A percentile compares a stretch with the other conserved stretches of the same genome.
phyloP scores from a whole-genome alignment of 2,797 vertebrate genomes.

The Aldrovandia affinis region DNA sequence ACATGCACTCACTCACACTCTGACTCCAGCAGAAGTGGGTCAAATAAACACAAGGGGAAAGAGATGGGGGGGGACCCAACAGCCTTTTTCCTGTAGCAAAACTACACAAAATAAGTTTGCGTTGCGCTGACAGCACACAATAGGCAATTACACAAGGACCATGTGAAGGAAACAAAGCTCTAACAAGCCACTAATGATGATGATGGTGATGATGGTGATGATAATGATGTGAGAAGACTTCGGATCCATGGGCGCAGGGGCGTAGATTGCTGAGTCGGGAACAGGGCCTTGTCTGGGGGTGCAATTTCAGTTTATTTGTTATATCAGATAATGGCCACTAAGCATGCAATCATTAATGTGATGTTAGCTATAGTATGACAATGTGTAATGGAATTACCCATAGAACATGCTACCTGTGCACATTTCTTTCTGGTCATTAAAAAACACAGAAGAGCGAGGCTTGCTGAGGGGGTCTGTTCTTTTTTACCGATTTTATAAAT shows the following conservation, averaged over 20 bases:
- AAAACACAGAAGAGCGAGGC: slow-evolving; percentile 24
- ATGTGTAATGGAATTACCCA: slow-evolving; percentile 20
- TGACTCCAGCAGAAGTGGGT: slow-evolving; percentile 38
- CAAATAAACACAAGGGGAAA: slow-evolving; percentile 27
- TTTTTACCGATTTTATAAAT: slow-evolving; percentile 36
- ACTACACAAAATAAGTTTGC: slow-evolving; percentile 17
- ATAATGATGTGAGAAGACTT: slow-evolving; percentile 2
- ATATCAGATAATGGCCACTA: slow-evolving; percentile 24
- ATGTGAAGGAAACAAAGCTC: slow-evolving; percentile 28
- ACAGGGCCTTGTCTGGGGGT: slow-evolving; percentile 20
- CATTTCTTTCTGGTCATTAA: slow-evolving; percentile 38
- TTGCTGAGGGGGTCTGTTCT: slow-evolving; percentile 15
- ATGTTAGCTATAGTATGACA: slow-evolving; percentile 32
- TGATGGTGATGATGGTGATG: slow-evolving; percentile 2
- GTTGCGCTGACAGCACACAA: slow-evolving; percentile 22
- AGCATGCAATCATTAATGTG: slow-evolving; percentile 35
- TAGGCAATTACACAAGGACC: slow-evolving; percentile 19
- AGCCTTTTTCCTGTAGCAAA: slow-evolving; percentile 30
- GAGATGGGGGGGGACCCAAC: background rate
- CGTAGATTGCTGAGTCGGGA: slow-evolving; percentile 41
- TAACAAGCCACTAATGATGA: slow-evolving; percentile 30
- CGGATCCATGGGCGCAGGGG: background rate
- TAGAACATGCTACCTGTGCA: slow-evolving; percentile 12
- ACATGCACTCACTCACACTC: slow-evolving; percentile 7
- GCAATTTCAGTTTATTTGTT: slow-evolving; percentile 14